Conservation (phyloP, 2,797 vertebrate genomes). For the Tenualosa thibaudeaui region DNA sequence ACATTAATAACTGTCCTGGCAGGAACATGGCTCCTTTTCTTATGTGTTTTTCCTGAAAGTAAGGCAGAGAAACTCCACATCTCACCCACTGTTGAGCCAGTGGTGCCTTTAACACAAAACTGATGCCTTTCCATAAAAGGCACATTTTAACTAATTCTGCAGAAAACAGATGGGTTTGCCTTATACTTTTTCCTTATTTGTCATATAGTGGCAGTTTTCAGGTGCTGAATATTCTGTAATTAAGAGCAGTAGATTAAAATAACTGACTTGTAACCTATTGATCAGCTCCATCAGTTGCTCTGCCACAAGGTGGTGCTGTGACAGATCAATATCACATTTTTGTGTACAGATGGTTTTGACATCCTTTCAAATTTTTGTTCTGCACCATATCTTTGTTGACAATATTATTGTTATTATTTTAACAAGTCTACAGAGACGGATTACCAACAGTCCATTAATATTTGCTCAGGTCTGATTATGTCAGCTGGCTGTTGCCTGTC, state of each 20-base stretch:
- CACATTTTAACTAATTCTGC: background rate
- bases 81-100: background rate
- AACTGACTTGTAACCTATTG: no score
- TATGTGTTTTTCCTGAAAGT: background rate
- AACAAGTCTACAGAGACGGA: background rate
- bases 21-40: background rate
- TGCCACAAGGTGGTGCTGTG: background rate
- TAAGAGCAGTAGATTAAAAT: no score
- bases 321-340: background rate
- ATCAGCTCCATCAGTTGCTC: background rate
- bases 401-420: no score
- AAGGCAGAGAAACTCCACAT: background rate
- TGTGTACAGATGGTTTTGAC: background rate
- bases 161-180: no score
- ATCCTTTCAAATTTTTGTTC: no score
- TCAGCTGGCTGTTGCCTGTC: constrained; percentile 11
- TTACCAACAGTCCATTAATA: background rate
- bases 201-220: no score
- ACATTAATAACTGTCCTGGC: background rate
- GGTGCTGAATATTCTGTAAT: no score
- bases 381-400: no score
- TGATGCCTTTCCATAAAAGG: background rate
- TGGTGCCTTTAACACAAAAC: background rate
- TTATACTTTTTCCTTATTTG: no score
- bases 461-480: background rate